Base-by-base conservation (phyloP, 2,888 invertebrate species). In the Clivina fossor region DNA sequence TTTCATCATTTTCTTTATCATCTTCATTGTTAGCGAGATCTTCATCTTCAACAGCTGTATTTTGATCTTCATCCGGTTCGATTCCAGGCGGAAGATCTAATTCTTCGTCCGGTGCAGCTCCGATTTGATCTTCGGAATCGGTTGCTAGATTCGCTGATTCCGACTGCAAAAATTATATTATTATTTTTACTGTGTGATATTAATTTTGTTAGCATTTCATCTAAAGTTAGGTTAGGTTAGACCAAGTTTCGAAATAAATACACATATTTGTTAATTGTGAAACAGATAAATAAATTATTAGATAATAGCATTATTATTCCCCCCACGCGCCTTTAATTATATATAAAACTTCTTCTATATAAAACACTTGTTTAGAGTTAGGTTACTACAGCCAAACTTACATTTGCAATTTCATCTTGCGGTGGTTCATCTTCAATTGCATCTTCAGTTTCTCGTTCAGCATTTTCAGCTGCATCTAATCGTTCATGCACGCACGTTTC, bases 1-100 rank as follows among this genome's bases (percentile, higher is more conserved):
- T 76, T 38, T 75, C 76, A 1, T 70, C 77, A 55, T 72, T 71
- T 57, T 72, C 66, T 41, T 78, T 77, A 58, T 68, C 73, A 15
- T 73, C 76, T 62, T 79, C 71, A 56, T 75, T 70, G 58, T 80
- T 76, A 69, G 81, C 74, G 64, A 79, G 71, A 66, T 79, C 72
- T 50, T 64, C 67, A 55, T 75, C 74, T 37, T 66, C n/a, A n/a
- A n/a, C n/a, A n/a, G n/a, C n/a, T n/a, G n/a, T n/a, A n/a, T n/a
- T n/a, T n/a, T n/a, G n/a, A n/a, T n/a, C n/a, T n/a, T n/a, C n/a
- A n/a, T n/a, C 65, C 19, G 64, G 63, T 24, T 70, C 70, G 26
- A 66, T 66, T 33, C 64, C 64, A 19, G 65, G 60, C 3, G 64
- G 63, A 19, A 59, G 57, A 60, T 64, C n/a, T n/a, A n/a, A n/a